Percentiles rank a stretch among this genome's conserved stretches.
phyloP scores from a whole-genome alignment of 2,113 vertebrate genomes.

The Istiophorus platypterus region DNA sequence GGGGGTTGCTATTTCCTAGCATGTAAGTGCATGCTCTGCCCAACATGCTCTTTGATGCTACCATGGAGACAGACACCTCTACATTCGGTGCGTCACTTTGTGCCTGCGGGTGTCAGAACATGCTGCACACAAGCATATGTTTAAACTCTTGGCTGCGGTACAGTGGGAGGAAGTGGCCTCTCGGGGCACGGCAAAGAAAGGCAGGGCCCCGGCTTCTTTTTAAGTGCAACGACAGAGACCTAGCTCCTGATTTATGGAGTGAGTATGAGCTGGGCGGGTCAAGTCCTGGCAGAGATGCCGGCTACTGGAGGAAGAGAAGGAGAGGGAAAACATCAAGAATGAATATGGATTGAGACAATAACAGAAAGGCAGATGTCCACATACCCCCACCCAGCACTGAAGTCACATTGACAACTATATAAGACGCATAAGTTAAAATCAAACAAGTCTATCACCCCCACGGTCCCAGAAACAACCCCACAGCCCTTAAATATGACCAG shows the following conservation, averaged over 20 bases:
- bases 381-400: slow-evolving; percentile 31
- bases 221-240: slow-evolving; percentile 52
- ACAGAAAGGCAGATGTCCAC: slow-evolving; percentile 18
- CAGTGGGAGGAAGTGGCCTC: slow-evolving; percentile 66
- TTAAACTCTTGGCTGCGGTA: slow-evolving; percentile 65
- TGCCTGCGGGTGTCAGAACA: slow-evolving; percentile 71
- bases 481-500: slow-evolving; percentile 33
- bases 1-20: slow-evolving; percentile 31
- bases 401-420: slow-evolving; percentile 43
- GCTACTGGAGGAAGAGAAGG: slow-evolving; percentile 54
- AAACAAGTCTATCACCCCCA: slow-evolving; percentile 45
- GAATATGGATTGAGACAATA: slow-evolving; percentile 30
- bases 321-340: slow-evolving; percentile 26
- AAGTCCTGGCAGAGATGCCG: slow-evolving; percentile 55
- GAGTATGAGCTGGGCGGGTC: slow-evolving; percentile 65
- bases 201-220: slow-evolving; percentile 50
- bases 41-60: slow-evolving; percentile 51
- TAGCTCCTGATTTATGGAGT: slow-evolving; percentile 75
- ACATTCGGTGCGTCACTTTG: slow-evolving; percentile 52
- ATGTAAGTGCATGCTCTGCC: slow-evolving; percentile 52
- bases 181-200: slow-evolving; percentile 57
- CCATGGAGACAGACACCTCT: slow-evolving; percentile 78
- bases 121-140: slow-evolving; percentile 67
- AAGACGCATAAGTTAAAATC: slow-evolving; percentile 59
- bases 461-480: slow-evolving; percentile 22